phyloP scores from a whole-genome alignment of 2,888 invertebrate genomes.

The Gibbula magus region DNA sequence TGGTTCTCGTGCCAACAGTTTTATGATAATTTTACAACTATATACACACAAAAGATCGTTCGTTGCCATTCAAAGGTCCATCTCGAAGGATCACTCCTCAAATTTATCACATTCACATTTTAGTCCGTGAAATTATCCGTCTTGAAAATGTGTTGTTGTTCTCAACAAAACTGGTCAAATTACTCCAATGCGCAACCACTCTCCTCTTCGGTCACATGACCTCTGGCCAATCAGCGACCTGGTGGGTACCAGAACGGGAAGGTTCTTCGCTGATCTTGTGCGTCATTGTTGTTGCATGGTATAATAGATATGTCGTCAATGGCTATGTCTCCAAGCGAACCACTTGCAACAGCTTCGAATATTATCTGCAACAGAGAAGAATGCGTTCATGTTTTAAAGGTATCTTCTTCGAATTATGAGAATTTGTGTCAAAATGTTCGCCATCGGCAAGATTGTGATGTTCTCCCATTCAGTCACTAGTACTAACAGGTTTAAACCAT shows the following conservation, averaged over 20 bases:
- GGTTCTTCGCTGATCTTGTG: background rate
- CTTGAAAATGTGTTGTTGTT: background rate
- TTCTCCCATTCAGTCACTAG: too few species aligned
- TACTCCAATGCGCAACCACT: too few species aligned
- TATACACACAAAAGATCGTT: background rate
- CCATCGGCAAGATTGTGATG: background rate
- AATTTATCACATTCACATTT: background rate
- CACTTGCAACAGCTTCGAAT: conserved; percentile 40
- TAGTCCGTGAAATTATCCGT: background rate
- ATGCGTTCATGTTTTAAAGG: background rate
- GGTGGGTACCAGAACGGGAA: background rate
- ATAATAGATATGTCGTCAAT: conserved; percentile 44
- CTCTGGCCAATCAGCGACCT: background rate
- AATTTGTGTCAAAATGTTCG: too few species aligned
- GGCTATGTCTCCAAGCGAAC: conserved; percentile 43
- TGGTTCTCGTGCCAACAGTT: background rate
- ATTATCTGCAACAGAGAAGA: conserved; percentile 36
- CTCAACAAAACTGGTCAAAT: background rate
- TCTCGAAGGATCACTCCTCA: background rate
- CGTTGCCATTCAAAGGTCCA: background rate
- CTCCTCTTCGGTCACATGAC: too few species aligned
- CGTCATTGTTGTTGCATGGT: conserved; percentile 34
- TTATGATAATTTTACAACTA: background rate
- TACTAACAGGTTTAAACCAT: too few species aligned
- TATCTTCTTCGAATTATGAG: too few species aligned